A percentile compares a stretch with the other conserved stretches of the same genome.
Conservation (phyloP, 2,888 invertebrate species). For the Synergus gifuensis region DNA sequence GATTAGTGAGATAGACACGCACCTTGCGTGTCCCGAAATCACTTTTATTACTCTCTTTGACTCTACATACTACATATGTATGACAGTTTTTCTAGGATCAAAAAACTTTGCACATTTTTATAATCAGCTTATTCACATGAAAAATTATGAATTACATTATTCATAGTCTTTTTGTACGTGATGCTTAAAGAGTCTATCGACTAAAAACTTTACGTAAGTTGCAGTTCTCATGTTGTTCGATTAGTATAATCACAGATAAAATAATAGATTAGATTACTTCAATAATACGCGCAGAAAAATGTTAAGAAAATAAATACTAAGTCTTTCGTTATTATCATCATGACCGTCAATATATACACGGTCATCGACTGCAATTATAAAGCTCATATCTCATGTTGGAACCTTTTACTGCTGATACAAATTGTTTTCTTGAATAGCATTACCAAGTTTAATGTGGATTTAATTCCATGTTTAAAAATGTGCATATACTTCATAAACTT, state of each 20-base stretch:
- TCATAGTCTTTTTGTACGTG: background rate
- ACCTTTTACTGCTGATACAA: background rate
- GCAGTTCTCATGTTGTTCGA: background rate
- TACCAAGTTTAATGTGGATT: background rate
- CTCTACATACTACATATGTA: slow-evolving; percentile 8
- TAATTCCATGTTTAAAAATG: background rate
- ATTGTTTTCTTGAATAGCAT: background rate
- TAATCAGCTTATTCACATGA: background rate
- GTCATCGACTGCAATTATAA: background rate
- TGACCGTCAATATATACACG: background rate
- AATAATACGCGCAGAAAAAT: background rate
- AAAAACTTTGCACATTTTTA: background rate
- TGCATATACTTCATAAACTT: background rate
- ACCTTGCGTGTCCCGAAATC: slow-evolving; percentile 58
- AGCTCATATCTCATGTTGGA: background rate
- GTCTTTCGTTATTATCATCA: background rate
- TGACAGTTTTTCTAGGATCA: slow-evolving; percentile 10
- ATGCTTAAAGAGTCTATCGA: background rate
- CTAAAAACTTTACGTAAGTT: background rate
- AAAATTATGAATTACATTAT: background rate
- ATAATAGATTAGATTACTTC: background rate
- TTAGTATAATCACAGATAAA: background rate
- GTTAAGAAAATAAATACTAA: background rate
- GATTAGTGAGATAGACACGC: slow-evolving; percentile 60
- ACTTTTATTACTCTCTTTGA: slow-evolving; percentile 55